phyloP scores from a whole-genome alignment of 2,888 invertebrate species.

The Hedychridium roseum region DNA sequence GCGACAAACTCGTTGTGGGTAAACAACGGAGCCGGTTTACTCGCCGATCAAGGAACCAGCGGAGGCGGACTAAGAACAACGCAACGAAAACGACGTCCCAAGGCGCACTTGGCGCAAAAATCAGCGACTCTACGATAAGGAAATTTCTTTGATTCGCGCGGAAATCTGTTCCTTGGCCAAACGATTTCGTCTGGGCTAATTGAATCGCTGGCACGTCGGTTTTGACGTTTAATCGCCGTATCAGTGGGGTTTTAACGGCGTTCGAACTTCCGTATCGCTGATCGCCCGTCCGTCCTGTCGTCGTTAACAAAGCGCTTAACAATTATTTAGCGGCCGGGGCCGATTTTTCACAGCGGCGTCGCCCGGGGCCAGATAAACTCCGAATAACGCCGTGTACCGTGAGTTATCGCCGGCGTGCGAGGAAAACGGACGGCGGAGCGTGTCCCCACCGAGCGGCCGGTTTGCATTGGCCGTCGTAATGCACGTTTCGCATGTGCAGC shows the following conservation, averaged over 20 bases:
- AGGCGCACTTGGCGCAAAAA: too few relatives aligned
- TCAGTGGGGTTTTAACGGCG: constrained; percentile 5
- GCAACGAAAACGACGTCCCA: too few relatives aligned
- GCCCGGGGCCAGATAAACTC: constrained; percentile 4
- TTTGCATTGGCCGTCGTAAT: constrained; percentile 34
- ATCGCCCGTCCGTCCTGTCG: background rate
- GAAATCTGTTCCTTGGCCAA: too few relatives aligned
- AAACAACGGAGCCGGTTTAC: constrained; percentile 32
- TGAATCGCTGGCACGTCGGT: too few relatives aligned
- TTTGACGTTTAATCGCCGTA: too few relatives aligned
- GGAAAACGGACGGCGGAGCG: constrained; percentile 19
- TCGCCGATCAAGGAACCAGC: constrained; percentile 3
- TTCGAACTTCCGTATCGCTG: constrained; percentile 2
- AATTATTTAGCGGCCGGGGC: constrained; percentile 41
- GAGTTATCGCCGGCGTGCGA: constrained; percentile 31
- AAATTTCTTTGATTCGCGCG: too few relatives aligned
- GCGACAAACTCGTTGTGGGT: constrained; percentile 47
- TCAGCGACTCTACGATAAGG: too few relatives aligned
- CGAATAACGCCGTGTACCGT: constrained; percentile 1
- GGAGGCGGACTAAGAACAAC: too few relatives aligned
- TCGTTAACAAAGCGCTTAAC: constrained; percentile 44
- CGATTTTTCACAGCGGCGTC: constrained; percentile 8
- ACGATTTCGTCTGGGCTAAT: too few relatives aligned
- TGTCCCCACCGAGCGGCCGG: background rate
- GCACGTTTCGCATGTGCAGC: constrained; percentile 49